These are phyloP conservation scores for Acronicta aceris DNA, from an alignment of 2,888 invertebrate genomes.

Conservation along the genomic window DNA sequence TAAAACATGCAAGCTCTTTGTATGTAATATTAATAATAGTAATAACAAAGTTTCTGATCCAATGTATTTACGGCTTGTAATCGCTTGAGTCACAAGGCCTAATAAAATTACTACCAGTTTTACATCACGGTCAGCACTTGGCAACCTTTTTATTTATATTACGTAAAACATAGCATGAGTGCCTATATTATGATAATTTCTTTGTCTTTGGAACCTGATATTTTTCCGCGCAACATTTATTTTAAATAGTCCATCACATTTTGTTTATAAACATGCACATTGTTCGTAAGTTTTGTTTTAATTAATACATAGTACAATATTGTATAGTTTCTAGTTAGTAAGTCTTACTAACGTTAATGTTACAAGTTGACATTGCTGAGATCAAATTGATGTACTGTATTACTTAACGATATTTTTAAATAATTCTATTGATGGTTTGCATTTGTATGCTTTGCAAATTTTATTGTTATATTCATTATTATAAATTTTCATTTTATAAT, in stretches of 20 bases:
- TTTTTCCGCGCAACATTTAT: conserved; percentile 40
- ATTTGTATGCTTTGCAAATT: conserved; percentile 42
- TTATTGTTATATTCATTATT: conserved; percentile 21
- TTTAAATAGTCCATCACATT: conserved; percentile 57
- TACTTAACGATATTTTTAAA: conserved; percentile 20
- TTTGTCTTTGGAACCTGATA: conserved; percentile 31
- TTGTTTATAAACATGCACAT: conserved; percentile 61
- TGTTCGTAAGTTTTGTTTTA: conserved; percentile 60
- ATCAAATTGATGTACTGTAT: conserved; percentile 46
- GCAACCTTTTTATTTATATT: neutral
- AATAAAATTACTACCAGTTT: neutral
- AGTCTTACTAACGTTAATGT: conserved; percentile 50
- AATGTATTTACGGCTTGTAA: conserved; percentile 7
- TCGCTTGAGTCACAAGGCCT: neutral
- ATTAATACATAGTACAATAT: conserved; percentile 60
- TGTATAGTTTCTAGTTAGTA: conserved; percentile 58
- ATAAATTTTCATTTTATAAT: conserved; percentile 35
- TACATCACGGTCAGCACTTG: conserved; percentile 5
- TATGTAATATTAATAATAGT: neutral
- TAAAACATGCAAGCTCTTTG: conserved; percentile 16
- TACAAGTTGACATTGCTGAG: conserved; percentile 41
- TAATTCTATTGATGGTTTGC: conserved; percentile 14
- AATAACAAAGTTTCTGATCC: too few relatives aligned
- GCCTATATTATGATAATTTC: conserved; percentile 4
- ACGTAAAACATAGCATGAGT: neutral